phyloP scores from a whole-genome alignment of 35 echinoderm and acorn worm species.

The Ptychodera flava region DNA sequence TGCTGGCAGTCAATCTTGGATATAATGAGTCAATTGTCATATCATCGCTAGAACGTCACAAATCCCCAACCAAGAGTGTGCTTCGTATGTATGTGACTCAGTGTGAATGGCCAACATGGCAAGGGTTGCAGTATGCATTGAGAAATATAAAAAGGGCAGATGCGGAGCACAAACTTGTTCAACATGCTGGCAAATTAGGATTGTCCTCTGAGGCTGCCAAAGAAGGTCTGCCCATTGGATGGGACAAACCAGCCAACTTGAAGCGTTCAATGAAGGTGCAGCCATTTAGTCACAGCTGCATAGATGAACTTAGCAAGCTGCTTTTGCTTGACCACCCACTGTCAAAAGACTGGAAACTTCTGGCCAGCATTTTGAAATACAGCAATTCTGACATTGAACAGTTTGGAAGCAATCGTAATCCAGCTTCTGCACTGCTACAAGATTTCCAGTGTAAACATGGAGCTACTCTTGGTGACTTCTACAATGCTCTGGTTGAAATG shows the following conservation, averaged over 20 bases:
- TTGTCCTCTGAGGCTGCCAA: not conserved
- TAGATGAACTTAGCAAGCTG: not conserved
- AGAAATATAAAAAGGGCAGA: not conserved
- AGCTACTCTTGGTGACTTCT: not conserved
- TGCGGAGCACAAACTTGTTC: not conserved
- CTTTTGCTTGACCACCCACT: not conserved
- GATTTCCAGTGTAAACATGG: not conserved
- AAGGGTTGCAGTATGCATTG: not conserved
- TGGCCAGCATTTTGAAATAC: not conserved
- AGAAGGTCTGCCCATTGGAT: not conserved
- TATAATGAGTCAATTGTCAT: not conserved
- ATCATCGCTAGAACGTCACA: not conserved
- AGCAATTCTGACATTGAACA: not conserved
- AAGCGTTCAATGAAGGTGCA: not conserved
- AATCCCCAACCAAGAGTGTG: not conserved
- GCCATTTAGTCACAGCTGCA: not conserved
- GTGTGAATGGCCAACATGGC: not conserved
- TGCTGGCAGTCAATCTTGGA: not conserved
- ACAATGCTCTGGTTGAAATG: not conserved
- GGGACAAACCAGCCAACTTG: not conserved
- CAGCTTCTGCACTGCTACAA: not conserved
- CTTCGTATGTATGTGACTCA: not conserved
- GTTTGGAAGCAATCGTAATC: not conserved
- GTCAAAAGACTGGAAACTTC: not conserved
- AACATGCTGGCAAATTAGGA: not conserved